Base-by-base conservation (phyloP, 2,888 invertebrate species). In the Drosophila ezoana region DNA sequence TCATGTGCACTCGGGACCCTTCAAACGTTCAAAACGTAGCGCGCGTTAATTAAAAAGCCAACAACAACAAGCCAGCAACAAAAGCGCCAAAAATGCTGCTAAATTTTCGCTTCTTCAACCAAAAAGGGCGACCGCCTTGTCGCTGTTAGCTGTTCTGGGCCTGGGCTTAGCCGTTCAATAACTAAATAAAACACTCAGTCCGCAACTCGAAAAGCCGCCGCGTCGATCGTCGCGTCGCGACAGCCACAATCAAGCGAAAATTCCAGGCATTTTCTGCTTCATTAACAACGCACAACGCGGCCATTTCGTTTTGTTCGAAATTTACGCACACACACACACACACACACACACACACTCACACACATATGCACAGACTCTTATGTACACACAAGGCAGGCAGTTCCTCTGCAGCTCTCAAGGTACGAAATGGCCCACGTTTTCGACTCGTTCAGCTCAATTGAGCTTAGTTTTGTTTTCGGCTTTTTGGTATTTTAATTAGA, bases 231-330 rank as follows among this genome's bases (percentile, higher is more conserved):
- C 49, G 65, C 57, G 43, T 58, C 54, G 53, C 41, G 35, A 61
- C 45, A 33, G 72, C 58, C 80, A 78, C 87, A 85, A 85, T 85
- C 85, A 85, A 80, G 74, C 85, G 80, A 87, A 85, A 85, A 85
- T 85, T 85, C 85, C 87, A 60, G 63, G 80, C 87, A 85, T 85
- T 85, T 87, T 80, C 87, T 73, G 87, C 85, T 86, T 87, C 87
- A 86, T 86, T 85, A 85, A 85, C 87, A 84, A 84, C 84, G 79
- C 81, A 75, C 75, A 85, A 82, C 83, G 69, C 74, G 76, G 76
- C 80, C 78, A 83, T 76, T 86, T 79, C 79, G 83, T 81, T 86
- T 81, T 86, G 86, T 76, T 73, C 58, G 67, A 83, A 81, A 79
- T 76, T 79, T 52, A 56, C 69, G 69, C 54, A 67, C 44, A 54